phyloP scores from a whole-genome alignment of 1,140 invertebrate species.

The Elymnias hypermnestra region DNA sequence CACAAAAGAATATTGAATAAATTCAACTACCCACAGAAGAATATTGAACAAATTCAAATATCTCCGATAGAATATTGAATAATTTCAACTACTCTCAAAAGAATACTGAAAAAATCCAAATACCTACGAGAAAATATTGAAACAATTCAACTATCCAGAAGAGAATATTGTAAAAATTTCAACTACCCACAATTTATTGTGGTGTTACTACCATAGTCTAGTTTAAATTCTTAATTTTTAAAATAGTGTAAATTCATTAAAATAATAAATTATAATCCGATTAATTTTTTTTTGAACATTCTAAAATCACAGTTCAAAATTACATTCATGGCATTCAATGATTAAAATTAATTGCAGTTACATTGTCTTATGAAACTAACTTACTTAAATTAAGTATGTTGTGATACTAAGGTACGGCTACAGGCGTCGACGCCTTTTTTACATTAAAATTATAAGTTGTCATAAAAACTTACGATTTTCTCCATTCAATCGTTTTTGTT shows the following conservation, averaged over 20 bases:
- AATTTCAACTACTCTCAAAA: too few species aligned
- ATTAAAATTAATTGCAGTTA: constrained; percentile 42
- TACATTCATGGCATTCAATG: constrained; percentile 64
- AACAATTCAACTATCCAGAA: too few species aligned
- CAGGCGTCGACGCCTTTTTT: constrained; percentile 5
- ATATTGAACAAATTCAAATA: too few species aligned
- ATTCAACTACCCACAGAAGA: too few species aligned
- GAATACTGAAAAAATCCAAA: too few species aligned
- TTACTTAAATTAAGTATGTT: constrained; percentile 52
- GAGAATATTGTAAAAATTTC: too few species aligned
- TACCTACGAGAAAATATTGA: too few species aligned
- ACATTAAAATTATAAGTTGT: not conserved
- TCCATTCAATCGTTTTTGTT: too few species aligned
- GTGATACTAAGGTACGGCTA: constrained; percentile 23
- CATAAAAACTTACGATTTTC: not conserved
- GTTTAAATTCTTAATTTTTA: constrained; percentile 13
- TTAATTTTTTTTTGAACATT: constrained; percentile 63
- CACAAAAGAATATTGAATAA: too few species aligned
- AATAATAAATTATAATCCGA: constrained; percentile 48
- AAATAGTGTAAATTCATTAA: constrained; percentile 28
- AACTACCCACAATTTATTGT: too few species aligned
- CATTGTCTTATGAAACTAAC: constrained; percentile 34
- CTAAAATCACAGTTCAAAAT: constrained; percentile 71
- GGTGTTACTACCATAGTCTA: too few species aligned
- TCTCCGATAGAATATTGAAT: too few species aligned